phyloP scores from a whole-genome alignment of 2,113 vertebrate species.

The Polypterus bichir region DNA sequence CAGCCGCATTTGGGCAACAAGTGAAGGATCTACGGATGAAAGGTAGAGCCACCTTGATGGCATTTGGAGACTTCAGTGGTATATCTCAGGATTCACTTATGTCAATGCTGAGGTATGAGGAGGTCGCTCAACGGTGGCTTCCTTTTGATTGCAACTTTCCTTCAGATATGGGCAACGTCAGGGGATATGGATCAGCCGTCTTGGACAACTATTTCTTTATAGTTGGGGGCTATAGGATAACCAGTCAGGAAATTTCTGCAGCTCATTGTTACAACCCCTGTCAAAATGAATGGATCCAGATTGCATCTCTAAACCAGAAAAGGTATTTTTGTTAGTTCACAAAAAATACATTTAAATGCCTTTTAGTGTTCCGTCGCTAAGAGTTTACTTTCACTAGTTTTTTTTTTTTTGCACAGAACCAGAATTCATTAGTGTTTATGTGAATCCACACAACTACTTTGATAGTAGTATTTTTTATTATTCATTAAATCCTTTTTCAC shows the following conservation, averaged over 20 bases:
- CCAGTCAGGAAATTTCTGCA: constrained; percentile 79
- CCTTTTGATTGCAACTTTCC: constrained; percentile 67
- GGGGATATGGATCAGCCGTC: constrained; percentile 68
- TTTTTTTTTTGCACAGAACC: no score
- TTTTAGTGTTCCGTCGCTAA: no score
- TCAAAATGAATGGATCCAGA: constrained; percentile 74
- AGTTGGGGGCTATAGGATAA: constrained; percentile 74
- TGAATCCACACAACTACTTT: no score
- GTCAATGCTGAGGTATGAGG: constrained; percentile 75
- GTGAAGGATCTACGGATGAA: constrained; percentile 65
- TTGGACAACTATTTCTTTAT: constrained; percentile 91
- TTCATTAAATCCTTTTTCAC: no score
- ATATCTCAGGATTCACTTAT: constrained; percentile 58
- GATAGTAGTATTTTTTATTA: no score
- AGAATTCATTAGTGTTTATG: no score
- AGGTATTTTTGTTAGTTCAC: constrained; percentile 45
- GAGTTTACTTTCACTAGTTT: no score
- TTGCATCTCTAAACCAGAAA: constrained; percentile 89
- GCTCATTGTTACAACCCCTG: constrained; percentile 88
- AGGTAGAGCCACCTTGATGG: constrained; percentile 66
- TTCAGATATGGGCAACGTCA: constrained; percentile 69
- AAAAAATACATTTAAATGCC: no score
- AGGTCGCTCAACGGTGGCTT: constrained; percentile 68
- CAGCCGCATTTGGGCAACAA: constrained; percentile 46
- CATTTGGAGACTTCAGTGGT: constrained; percentile 65